phyloP scores from a whole-genome alignment of 2,113 vertebrate genomes.

The Boulengerochromis microlepis region DNA sequence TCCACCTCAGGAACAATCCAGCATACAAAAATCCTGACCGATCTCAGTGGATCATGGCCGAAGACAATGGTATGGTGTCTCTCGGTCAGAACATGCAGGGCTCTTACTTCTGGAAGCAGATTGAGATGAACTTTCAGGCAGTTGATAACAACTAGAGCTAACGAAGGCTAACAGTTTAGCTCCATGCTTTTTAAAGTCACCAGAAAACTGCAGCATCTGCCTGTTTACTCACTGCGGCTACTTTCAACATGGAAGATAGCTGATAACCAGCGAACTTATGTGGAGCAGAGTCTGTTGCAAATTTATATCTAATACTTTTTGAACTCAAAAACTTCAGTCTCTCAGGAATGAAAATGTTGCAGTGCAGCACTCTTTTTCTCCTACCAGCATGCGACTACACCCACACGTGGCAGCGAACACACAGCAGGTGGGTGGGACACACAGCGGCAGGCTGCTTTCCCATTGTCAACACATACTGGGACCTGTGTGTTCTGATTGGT shows the following conservation, averaged over 20 bases:
- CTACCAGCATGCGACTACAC: neutral
- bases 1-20: neutral
- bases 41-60: neutral
- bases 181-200: neutral
- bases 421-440: neutral
- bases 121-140: neutral
- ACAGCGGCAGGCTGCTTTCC: neutral
- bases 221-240: neutral
- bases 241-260: neutral
- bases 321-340: neutral
- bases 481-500: neutral
- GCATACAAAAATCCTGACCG: neutral
- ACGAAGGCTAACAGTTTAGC: neutral
- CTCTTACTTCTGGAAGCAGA: neutral
- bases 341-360: neutral
- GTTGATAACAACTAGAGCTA: neutral
- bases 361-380: neutral
- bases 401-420: neutral
- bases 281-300: neutral
- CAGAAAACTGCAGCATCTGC: neutral
- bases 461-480: neutral
- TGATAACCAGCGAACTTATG: neutral
- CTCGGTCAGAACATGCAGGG: neutral
- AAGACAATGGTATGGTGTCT: neutral
- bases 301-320: neutral